Base-by-base conservation (phyloP, 2,888 invertebrate species). In the Cheilosia variabilis region DNA sequence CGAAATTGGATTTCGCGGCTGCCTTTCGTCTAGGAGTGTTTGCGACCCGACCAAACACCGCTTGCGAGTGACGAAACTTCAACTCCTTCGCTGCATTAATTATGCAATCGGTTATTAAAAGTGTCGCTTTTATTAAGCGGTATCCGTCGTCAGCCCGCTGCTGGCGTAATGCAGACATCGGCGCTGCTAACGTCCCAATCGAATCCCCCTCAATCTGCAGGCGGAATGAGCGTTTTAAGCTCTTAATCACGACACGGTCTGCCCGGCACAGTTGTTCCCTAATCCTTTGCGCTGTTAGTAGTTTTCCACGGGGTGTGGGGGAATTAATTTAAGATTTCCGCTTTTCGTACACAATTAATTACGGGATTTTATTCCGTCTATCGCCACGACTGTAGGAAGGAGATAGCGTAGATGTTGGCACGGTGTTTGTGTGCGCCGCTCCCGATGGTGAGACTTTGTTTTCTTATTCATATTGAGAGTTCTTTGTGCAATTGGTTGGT, bases 311-410 rank as follows among this genome's bases (percentile, higher is more conserved):
- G 53, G 66, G 65, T 76, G 43, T 52, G 72, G 22, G 68, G 9
- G 83, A 83, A 78, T 83, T 83, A 83, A 83, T 83, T 83, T 79
- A 79, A 78, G 83, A 78, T 83, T 83, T 83, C 73, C 62, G 57
- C 68, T 78, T 73, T 68, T 68, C 73, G 78, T 83, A 83, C 79
- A 78, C 83, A 83, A 83, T 83, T 83, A 83, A 83, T 83, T 83
- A 78, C 73, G 63, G 79, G 72, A 79, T 83, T 78, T 78, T 78
- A 79, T 73, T 83, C 78, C 63, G 73, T 63, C 78, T 79, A 45
- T 63, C 55, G 55, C 62, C 45, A 69, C 41, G 45, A 47, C 27
- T 63, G 58, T 17, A 43, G 71, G 27, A 43, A 27, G 27, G 45
- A 45, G 45, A 17, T 15, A 45, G 45, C 22, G 37, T 41, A 53